Conservation (phyloP, 2,888 invertebrate genomes). For the Corythucha ciliata region DNA sequence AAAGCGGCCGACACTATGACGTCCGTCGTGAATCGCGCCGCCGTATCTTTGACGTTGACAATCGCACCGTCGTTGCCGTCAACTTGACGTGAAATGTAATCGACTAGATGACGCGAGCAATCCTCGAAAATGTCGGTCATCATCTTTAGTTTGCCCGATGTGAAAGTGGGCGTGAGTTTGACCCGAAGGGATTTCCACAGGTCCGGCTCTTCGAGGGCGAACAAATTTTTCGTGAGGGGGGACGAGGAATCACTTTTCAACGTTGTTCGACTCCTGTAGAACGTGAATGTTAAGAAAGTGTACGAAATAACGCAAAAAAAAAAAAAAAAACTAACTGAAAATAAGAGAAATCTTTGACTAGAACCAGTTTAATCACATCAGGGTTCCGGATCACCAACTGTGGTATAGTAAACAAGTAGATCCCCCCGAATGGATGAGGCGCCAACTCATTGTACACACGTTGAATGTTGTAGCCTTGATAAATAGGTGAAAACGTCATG, state of each 20-base stretch:
- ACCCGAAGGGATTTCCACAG: constrained; percentile 46
- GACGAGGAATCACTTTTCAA: too few species aligned
- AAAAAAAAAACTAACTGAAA: too few species aligned
- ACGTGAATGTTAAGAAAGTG: too few species aligned
- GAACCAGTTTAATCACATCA: constrained; percentile 18
- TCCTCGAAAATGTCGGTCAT: constrained; percentile 45
- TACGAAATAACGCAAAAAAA: too few species aligned
- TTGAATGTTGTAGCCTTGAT: neutral
- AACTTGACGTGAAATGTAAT: neutral
- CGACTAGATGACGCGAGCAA: constrained; percentile 36
- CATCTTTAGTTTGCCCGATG: constrained; percentile 47
- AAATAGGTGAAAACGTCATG: neutral
- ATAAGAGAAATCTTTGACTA: constrained; percentile 21
- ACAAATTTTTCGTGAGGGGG: constrained; percentile 1
- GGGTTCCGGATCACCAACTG: constrained; percentile 15
- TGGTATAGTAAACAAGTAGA: constrained; percentile 13
- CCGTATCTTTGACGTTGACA: constrained; percentile 43
- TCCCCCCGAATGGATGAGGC: constrained; percentile 16
- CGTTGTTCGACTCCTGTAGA: too few species aligned
- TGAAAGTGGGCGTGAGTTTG: constrained; percentile 48
- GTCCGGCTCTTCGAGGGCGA: constrained; percentile 17
- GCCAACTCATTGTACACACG: constrained; percentile 6
- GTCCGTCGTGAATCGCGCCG: constrained; percentile 43
- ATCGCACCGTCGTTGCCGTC: neutral
- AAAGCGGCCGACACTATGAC: constrained; percentile 45